Base-by-base conservation (phyloP, 2,113 vertebrate species). In the Xiphophorus hellerii region DNA sequence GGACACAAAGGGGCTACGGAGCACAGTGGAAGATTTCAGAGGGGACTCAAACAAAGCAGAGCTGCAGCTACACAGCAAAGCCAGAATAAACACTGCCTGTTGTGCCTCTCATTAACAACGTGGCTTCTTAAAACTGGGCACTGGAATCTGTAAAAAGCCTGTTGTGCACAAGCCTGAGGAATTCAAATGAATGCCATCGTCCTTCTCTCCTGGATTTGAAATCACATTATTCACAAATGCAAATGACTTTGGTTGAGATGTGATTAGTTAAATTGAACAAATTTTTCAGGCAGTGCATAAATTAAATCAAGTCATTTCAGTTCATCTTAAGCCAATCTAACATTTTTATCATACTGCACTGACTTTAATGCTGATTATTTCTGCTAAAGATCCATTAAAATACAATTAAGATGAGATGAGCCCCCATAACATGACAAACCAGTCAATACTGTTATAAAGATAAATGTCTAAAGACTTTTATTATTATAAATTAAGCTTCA, bases 161-260 rank as follows among this genome's bases (percentile, higher is more conserved):
- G 31, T 58, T 20, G 33, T 48, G 78, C 75, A 62, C 61, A 44
- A 77, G 62, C 25, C 31, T 37, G 4, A 1, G 61, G 54, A 82
- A 63, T 69, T 83, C 42, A 76, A 75, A 86, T 83, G 69, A 88
- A 85, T 74, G 51, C 74, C 76, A 33, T 64, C 28, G 63, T 58
- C 69, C 58, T 64, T 62, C 62, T 67, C 62, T 70, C 28, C 64
- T 8, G 2, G 15, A 77, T 71, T 77, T 39, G 64, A 62, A 85
- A 83, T 69, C 67, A 76, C 78, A 78, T 87, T 91, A 93, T 94
- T 94, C 93, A 91, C 90, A 93, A 93, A 93, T 95, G 93, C 92
- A 94, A 94, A 95, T 94, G 83, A 73, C 61, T 84, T 78, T 75
- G 30, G 71, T 76, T 63, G 83, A 87, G 89, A 88, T 60, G 73